Evolutionary conservation across 2,113 vertebrate genomes (phyloP).

Genomic region (Hemiprocne comata): DNA sequence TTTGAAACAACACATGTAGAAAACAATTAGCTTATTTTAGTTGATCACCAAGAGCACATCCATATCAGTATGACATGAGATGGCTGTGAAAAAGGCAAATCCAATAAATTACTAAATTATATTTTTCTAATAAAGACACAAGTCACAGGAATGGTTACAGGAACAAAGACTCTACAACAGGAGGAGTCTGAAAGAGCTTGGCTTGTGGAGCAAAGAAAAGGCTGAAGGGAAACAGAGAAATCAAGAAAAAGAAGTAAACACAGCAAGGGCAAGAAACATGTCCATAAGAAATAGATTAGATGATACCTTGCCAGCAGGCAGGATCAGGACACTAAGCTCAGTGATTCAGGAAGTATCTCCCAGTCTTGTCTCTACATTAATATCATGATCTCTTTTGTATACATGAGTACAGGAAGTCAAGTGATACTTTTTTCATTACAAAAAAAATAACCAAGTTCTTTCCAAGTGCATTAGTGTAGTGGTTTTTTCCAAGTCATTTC

Average conservation of each 20-base stretch:
- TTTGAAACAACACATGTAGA: neutral
- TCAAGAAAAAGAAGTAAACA: neutral
- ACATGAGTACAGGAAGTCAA: neutral
- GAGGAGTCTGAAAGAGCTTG: neutral
- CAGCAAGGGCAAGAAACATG: neutral
- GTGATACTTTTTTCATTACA: neutral
- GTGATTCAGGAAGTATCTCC: neutral
- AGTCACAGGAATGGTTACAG: neutral
- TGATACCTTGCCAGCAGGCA: neutral
- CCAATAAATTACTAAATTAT: neutral
- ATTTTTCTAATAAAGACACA: neutral
- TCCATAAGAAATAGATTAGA: neutral
- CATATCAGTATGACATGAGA: neutral
- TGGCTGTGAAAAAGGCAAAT: neutral
- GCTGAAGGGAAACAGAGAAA: neutral
- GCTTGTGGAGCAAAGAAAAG: neutral
- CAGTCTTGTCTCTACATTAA: neutral
- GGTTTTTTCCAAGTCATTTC: neutral
- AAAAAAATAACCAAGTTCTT: neutral
- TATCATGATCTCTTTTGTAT: neutral
- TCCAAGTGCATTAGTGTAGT: neutral
- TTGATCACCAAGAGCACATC: neutral
- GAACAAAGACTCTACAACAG: neutral
- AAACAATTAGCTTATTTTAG: neutral
- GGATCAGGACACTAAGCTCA: neutral